A percentile compares a stretch with the other conserved stretches of the same genome.
phyloP scores from a whole-genome alignment of 2,113 vertebrate genomes.

The Cavia aperea region DNA sequence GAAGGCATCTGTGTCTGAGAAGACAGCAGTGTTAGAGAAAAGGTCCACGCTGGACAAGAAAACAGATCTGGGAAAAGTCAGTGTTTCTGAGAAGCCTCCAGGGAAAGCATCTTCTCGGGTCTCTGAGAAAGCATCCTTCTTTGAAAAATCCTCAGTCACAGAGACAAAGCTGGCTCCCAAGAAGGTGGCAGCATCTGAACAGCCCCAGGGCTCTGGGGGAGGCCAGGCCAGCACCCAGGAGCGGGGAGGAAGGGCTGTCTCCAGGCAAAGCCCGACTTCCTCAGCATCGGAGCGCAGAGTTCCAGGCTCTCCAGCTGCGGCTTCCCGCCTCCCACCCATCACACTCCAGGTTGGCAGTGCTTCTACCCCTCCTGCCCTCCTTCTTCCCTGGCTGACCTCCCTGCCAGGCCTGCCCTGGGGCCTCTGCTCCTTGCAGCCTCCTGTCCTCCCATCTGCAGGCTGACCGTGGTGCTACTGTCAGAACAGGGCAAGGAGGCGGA shows the following conservation, averaged over 20 bases:
- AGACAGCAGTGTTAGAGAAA: not conserved
- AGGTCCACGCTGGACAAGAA: not conserved
- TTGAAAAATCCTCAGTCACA: constrained; percentile 26
- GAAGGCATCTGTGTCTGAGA: not conserved
- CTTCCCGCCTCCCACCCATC: constrained; percentile 40
- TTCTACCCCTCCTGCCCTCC: not conserved
- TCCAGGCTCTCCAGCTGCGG: accelerated
- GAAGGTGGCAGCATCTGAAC: not conserved
- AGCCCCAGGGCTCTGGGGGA: constrained; percentile 21
- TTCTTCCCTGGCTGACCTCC: accelerated
- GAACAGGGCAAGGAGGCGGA: not conserved
- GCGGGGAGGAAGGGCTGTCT: not conserved
- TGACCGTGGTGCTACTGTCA: not conserved
- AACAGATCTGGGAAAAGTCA: not conserved
- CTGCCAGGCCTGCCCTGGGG: not conserved
- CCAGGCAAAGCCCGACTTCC: not conserved
- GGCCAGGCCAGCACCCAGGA: not conserved
- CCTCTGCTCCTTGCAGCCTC: not conserved
- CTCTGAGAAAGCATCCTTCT: constrained; percentile 47
- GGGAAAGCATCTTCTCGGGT: constrained; percentile 28
- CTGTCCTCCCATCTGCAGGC: not conserved
- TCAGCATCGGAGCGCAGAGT: not conserved
- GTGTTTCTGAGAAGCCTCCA: not conserved
- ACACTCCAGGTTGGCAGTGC: constrained; percentile 58
- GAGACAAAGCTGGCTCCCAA: not conserved